A percentile compares a stretch with the other conserved stretches of the same genome.
phyloP scores from a whole-genome alignment of 2,797 vertebrate species.

The Smutsia gigantea region DNA sequence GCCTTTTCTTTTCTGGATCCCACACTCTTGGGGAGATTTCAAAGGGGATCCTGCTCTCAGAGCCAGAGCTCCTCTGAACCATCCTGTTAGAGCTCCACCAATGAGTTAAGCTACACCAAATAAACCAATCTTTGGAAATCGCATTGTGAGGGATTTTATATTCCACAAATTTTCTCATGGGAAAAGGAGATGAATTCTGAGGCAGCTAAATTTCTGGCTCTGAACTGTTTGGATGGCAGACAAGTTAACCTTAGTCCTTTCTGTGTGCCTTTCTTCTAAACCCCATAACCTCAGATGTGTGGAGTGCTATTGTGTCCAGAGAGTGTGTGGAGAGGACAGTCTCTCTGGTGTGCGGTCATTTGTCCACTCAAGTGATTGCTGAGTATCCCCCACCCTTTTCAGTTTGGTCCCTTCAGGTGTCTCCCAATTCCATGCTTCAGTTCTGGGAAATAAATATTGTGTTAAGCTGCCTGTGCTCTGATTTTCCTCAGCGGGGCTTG shows the following conservation, averaged over 20 bases:
- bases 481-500: background rate
- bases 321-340: background rate
- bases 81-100: background rate
- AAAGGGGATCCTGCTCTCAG: background rate
- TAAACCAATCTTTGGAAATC: background rate
- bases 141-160: background rate
- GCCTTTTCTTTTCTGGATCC: background rate
- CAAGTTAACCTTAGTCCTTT: background rate
- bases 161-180: background rate
- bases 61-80: background rate
- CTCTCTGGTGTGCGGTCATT: background rate
- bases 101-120: background rate
- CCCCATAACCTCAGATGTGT: background rate
- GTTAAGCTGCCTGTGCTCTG: background rate
- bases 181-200: background rate
- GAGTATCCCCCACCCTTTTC: background rate
- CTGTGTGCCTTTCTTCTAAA: background rate
- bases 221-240: background rate
- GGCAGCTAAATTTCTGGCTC: background rate
- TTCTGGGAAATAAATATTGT: background rate
- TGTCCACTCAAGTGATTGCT: background rate
- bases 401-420: background rate
- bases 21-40: background rate
- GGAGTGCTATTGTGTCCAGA: fast-evolving
- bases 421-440: background rate